Percentiles rank a stretch among this genome's conserved stretches.
phyloP scores from a whole-genome alignment of 2,113 vertebrate genomes.

The Tylochromis polylepis region DNA sequence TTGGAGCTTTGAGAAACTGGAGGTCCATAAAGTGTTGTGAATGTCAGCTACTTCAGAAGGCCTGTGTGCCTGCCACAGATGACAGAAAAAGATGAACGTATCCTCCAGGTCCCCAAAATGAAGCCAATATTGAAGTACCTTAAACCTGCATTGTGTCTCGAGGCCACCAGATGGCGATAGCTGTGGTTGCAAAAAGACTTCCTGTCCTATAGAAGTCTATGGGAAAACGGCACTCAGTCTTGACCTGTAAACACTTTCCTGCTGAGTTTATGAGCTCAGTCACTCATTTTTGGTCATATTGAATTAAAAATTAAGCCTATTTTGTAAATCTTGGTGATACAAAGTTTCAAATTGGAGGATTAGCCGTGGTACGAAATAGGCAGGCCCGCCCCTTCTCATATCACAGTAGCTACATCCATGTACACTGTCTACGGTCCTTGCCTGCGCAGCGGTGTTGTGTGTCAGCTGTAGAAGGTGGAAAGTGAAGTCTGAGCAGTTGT shows the following conservation, averaged over 20 bases:
- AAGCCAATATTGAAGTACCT: neutral
- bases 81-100: neutral
- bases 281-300: neutral
- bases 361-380: neutral
- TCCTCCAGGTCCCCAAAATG: no score
- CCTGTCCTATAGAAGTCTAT: neutral
- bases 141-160: neutral
- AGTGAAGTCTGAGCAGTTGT: neutral
- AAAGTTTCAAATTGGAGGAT: neutral
- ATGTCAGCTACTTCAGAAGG: neutral
- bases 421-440: neutral
- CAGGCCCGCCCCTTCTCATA: neutral
- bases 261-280: neutral
- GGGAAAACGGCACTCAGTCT: neutral
- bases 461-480: neutral
- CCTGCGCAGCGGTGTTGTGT: fast-evolving
- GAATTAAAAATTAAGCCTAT: neutral
- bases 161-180: neutral
- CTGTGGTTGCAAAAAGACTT: neutral
- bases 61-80: neutral
- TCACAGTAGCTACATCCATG: neutral
- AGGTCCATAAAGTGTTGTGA: neutral
- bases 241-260: neutral
- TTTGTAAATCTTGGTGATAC: neutral
- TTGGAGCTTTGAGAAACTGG: neutral